Base-by-base conservation (phyloP, 37 sponge, comb jelly and placozoan species). In the Mnemiopsis leidyi region DNA sequence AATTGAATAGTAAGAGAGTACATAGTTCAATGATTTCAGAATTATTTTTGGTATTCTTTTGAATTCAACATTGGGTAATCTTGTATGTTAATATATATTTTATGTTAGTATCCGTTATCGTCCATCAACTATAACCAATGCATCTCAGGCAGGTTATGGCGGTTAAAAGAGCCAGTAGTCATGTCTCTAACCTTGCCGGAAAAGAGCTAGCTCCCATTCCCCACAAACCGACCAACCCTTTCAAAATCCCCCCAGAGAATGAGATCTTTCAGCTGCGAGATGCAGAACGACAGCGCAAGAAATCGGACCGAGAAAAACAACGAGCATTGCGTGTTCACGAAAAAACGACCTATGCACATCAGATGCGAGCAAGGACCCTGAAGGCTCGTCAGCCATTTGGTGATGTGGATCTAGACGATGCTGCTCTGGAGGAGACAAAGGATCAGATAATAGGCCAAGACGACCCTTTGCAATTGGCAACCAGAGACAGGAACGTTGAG, bases 321-420 rank as follows among this genome's bases (percentile, higher is more conserved):
- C 93, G 95, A 68, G 61, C 93, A 32, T 94, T 97, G 23, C 29
- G 94, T 21, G 96, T 97, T 0, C 96, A 97, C 39, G 96, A 97
- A 93, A 97, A 97, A 93, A 76, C 96, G 23, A 97, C 98, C 0
- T 96, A 96, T 76, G 93, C 95, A n/a, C 95, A 96, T 21, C 93
- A 95, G 24, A 94, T 96, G 95, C 95, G 95, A 39, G 93, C 95
- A 28, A 94, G 94, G 61, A 94, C 92, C 23, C 93, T 94, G 25
- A 36, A 76, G 0, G 69, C 95, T 32, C 77, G 96, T 26, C 95
- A 94, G 82, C 75, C 94, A 21, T 92, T 94, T 9, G 40, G 94
- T 3, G 76, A 95, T 25, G 79, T 95, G 25, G 93, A 94, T 0
- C 36, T 34, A 25, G 76, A 93, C 23, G 40, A 2, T 18, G 75